phyloP scores from a whole-genome alignment of 2,113 vertebrate species.

The Vidua chalybeata region DNA sequence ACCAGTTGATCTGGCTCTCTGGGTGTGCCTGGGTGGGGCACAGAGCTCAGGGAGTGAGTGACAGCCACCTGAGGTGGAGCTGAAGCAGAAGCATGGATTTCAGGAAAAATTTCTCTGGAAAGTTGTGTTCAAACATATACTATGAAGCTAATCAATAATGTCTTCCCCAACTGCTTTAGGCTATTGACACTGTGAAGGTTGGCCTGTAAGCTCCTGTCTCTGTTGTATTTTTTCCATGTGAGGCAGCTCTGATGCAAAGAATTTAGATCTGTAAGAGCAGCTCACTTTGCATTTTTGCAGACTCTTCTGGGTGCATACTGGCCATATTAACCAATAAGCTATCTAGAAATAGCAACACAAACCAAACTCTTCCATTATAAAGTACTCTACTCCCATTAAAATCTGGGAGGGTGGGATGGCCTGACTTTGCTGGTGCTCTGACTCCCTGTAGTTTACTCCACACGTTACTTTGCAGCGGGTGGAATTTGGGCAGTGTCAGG shows the following conservation, averaged over 20 bases:
- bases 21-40: not conserved
- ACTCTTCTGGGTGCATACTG: not conserved
- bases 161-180: not conserved
- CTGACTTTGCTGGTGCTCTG: not conserved
- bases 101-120: not conserved
- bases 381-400: not conserved
- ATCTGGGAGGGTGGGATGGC: not conserved
- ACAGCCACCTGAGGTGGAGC: accelerated
- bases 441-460: not conserved
- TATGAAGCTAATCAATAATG: not conserved
- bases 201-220: not conserved
- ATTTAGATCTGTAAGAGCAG: not conserved
- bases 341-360: not conserved
- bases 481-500: not conserved
- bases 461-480: accelerated
- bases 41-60: not conserved
- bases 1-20: not conserved
- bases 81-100: not conserved
- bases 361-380: not conserved
- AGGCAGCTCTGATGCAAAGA: not conserved
- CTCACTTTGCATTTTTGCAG: not conserved
- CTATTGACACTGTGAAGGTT: not conserved
- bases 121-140: accelerated
- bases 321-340: not conserved
- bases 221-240: not conserved